Evolutionary conservation across 1,140 invertebrate genomes (phyloP).

Genomic region (Diuraphis noxia): DNA sequence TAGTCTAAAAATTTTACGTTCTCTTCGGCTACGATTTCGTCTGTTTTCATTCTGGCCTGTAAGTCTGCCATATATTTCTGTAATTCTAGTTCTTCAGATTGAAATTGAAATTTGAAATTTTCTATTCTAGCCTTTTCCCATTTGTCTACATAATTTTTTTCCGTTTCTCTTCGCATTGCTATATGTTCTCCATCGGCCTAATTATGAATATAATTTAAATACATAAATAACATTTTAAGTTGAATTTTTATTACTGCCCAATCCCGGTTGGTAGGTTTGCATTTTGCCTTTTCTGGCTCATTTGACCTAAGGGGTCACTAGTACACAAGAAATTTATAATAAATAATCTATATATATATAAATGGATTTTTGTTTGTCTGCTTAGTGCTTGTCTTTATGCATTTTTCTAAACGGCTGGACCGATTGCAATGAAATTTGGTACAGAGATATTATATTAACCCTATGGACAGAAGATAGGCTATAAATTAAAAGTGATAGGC

Average conservation of each 20-base stretch:
- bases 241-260: background rate
- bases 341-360: too few species aligned
- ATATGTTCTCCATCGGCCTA: background rate
- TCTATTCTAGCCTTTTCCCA: constrained; percentile 44
- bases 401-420: too few species aligned
- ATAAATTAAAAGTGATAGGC: too few species aligned
- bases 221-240: background rate
- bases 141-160: constrained; percentile 36
- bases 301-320: background rate
- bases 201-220: background rate
- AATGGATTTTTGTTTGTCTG: too few species aligned
- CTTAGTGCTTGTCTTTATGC: too few species aligned
- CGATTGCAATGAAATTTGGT: too few species aligned
- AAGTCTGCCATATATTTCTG: background rate
- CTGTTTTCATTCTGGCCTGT: background rate
- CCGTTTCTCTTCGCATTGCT: background rate
- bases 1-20: background rate
- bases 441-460: too few species aligned
- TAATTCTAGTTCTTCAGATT: constrained; percentile 6
- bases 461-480: too few species aligned
- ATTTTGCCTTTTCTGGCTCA: background rate
- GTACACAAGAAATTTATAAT: too few species aligned
- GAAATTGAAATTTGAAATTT: constrained; percentile 25
- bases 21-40: background rate
- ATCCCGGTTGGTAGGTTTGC: background rate